Percentiles rank a stretch among this genome's conserved stretches.
phyloP scores from a whole-genome alignment of 2,888 invertebrate species.

The Pyralis farinalis region DNA sequence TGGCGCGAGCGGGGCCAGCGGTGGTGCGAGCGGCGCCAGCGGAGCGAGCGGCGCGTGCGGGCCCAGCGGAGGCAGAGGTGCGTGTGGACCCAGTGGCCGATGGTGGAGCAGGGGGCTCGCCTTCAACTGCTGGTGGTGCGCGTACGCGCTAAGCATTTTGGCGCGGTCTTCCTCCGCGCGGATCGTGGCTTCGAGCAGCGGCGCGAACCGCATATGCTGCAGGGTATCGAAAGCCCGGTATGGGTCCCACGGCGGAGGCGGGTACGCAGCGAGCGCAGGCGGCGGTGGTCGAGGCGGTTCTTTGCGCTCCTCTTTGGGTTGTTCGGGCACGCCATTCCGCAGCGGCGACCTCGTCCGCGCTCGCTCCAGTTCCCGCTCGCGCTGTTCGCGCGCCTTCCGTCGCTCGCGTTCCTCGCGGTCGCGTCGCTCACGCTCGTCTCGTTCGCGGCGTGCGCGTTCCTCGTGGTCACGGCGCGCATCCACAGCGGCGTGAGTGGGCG shows the following conservation, averaged over 20 bases:
- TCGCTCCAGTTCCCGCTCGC: constrained; percentile 81
- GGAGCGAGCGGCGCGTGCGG: constrained; percentile 51
- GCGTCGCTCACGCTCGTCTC: constrained; percentile 82
- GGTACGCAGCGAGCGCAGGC: constrained; percentile 77
- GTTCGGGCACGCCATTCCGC: constrained; percentile 83
- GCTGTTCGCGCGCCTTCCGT: constrained; percentile 67
- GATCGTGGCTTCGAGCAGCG: constrained; percentile 89
- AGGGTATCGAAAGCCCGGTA: constrained; percentile 88
- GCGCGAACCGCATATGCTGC: constrained; percentile 86
- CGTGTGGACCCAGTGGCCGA: constrained; percentile 74
- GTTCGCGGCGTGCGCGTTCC: constrained; percentile 81
- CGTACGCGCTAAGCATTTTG: constrained; percentile 87
- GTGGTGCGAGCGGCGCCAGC: constrained; percentile 36
- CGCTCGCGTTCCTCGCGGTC: constrained; percentile 71
- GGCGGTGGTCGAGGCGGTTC: constrained; percentile 66
- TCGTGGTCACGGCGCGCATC: constrained; percentile 65
- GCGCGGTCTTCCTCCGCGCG: constrained; percentile 90
- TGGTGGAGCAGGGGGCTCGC: constrained; percentile 67
- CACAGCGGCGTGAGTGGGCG: constrained; percentile 44
- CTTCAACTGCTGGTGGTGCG: constrained; percentile 80
- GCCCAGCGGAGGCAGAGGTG: constrained; percentile 58
- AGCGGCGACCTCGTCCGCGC: constrained; percentile 87
- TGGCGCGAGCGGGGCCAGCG: constrained; percentile 63
- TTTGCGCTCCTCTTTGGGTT: constrained; percentile 73
- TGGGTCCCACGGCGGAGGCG: constrained; percentile 84